Base-by-base conservation (phyloP, 2,888 invertebrate genomes). In the Drosophila formosana region DNA sequence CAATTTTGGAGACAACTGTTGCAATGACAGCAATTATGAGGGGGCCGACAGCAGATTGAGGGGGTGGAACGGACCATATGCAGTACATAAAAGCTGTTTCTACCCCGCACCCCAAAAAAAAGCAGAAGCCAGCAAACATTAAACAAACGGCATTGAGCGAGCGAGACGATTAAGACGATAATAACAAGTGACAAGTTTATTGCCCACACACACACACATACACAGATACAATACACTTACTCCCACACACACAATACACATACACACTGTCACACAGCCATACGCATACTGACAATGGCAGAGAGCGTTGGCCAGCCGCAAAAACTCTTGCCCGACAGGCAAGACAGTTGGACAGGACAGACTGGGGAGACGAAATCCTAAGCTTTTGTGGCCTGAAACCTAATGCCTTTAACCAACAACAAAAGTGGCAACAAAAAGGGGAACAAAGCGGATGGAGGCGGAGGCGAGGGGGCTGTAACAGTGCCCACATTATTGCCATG, bases 161-260 rank as follows among this genome's bases (percentile, higher is more conserved):
- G 56, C 56, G 63, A 75, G 82, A 78, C 84, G 84, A 86, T 90
- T 84, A 85, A 89, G 90, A 87, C 85, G 83, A 90, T 89, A 89
- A 89, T 90, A 89, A 89, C 90, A 90, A 88, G 89, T 88, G 89
- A 89, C 89, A 89, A 89, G 87, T 89, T 90, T 89, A 89, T 89
- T 89, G 90, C 84, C 78, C 65, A 82, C 64, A 73, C 66, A 77
- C 72, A 84, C 67, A 66, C 46, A 51, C 51, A 49, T 45, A 53
- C 51, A 49, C 7, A 26, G 66, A 53, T 49, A 49, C 7, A 26
- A 69, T 39, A 39, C 50, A 26, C 53, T 18, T 39, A 28, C 18
- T 25, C 74, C 66, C 61, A 47, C 46, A 66, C 63, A 62, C 61
- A 73, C 66, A 18, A 18, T 18, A 18, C 18, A 18, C 2, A 51